Evolutionary conservation across 2,797 vertebrate species (phyloP).

Genomic region (Steatocranus sp.): DNA sequence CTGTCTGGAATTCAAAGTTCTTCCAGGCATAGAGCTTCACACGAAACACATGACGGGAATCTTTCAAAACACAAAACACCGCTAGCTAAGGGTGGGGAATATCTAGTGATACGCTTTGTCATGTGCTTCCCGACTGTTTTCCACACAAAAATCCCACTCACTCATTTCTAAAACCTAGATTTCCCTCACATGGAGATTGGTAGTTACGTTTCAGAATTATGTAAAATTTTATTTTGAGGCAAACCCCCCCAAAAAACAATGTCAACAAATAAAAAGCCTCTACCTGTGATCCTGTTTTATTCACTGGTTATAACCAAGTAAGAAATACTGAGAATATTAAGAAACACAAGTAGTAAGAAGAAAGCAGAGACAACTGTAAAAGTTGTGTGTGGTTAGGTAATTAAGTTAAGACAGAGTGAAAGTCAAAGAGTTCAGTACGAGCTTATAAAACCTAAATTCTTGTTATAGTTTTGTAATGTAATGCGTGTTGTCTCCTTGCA

Average conservation of each 20-base stretch:
- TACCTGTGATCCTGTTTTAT: neutral
- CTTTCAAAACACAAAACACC: constrained; percentile 33
- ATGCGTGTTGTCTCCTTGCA: neutral
- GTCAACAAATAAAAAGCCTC: neutral
- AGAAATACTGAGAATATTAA: neutral
- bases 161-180: neutral
- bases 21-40: constrained; percentile 31
- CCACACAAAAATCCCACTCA: constrained; percentile 11
- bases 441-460: neutral
- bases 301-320: neutral
- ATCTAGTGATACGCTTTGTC: constrained; percentile 18
- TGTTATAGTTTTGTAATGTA: neutral
- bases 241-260: too few relatives aligned
- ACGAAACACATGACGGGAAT: constrained; percentile 43
- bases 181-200: neutral
- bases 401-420: neutral
- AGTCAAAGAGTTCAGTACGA: neutral
- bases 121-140: constrained; percentile 24
- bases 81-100: constrained; percentile 12
- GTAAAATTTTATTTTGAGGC: neutral
- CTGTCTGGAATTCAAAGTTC: constrained; percentile 36
- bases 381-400: neutral
- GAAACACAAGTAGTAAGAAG: neutral
- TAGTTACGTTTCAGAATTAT: neutral
- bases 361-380: neutral